phyloP scores from a whole-genome alignment of 2,888 invertebrate genomes.

The Epirrhoe alternata region DNA sequence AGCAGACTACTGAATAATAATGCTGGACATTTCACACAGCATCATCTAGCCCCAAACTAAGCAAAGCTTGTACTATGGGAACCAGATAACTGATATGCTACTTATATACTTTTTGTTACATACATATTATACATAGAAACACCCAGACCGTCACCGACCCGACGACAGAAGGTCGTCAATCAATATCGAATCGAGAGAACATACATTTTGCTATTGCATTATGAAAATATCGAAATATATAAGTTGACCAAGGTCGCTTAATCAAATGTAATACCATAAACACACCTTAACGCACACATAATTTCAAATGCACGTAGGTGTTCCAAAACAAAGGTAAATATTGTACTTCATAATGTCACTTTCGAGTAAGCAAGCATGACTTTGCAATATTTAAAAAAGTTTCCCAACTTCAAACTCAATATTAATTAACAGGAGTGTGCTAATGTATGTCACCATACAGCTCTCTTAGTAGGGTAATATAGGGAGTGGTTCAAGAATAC shows the following conservation, averaged over 20 bases:
- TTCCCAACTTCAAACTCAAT: conserved; percentile 45
- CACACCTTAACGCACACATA: background rate
- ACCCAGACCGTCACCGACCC: no score
- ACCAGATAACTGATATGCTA: no score
- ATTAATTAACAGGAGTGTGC: conserved; percentile 64
- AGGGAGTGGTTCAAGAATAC: conserved; percentile 31
- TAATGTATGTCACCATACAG: conserved; percentile 61
- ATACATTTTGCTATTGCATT: conserved; percentile 6
- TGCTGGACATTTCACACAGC: no score
- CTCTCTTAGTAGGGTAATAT: conserved; percentile 38
- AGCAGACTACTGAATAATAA: conserved; percentile 45
- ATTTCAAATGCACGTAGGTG: conserved; percentile 11
- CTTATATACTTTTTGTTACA: no score
- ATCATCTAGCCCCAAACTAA: no score
- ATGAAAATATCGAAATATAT: background rate
- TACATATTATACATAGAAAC: no score
- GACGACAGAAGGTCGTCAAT: no score
- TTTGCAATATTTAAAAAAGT: conserved; percentile 47
- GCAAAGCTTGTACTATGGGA: no score
- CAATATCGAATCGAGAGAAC: conserved; percentile 6
- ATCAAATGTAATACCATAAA: background rate
- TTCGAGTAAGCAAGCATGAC: conserved; percentile 27
- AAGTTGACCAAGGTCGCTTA: background rate
- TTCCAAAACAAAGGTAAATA: conserved; percentile 30
- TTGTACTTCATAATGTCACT: conserved; percentile 27